Evolutionary conservation across 92 coral and sea anemone genomes (phyloP).

Genomic region (Umimayanthus kanabou): DNA sequence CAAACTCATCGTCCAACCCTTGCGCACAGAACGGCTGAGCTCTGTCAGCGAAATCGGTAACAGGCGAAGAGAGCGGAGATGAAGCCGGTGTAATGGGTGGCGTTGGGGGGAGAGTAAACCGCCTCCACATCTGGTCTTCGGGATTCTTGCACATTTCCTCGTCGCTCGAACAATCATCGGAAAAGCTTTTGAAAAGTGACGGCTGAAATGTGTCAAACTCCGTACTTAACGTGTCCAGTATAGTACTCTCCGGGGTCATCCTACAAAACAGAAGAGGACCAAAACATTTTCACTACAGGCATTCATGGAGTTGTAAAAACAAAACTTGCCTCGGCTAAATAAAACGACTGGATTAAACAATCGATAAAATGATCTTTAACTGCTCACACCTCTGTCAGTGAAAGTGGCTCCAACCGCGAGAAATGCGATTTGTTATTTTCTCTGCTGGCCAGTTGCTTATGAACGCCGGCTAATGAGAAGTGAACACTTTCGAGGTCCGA

Average conservation of each 20-base stretch:
- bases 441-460: constrained; percentile 21
- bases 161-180: constrained; percentile 68
- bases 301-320: constrained; percentile 41
- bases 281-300: constrained; percentile 38
- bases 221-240: constrained; percentile 65
- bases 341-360: constrained; percentile 32
- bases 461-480: constrained; percentile 11
- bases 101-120: constrained; percentile 81
- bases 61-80: constrained; percentile 71
- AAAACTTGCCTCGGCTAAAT: constrained; percentile 34
- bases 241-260: constrained; percentile 27
- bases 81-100: constrained; percentile 88
- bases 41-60: constrained; percentile 67
- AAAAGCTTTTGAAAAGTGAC: constrained; percentile 75
- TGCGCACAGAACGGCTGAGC: constrained; percentile 80
- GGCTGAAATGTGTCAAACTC: constrained; percentile 82
- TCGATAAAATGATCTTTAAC: constrained; percentile 23
- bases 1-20: constrained; percentile 65
- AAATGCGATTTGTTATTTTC: neutral
- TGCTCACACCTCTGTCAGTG: constrained; percentile 35
- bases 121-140: constrained; percentile 65
- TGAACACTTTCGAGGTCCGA: constrained; percentile 20
- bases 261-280: constrained; percentile 22
- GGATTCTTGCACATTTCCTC: constrained; percentile 65
- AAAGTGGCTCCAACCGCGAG: constrained; percentile 25